Evolutionary conservation across 2,888 invertebrate species (phyloP), one percentile per base, ranked within the genome.

Genomic region (Philopedon plagiatum): DNA sequence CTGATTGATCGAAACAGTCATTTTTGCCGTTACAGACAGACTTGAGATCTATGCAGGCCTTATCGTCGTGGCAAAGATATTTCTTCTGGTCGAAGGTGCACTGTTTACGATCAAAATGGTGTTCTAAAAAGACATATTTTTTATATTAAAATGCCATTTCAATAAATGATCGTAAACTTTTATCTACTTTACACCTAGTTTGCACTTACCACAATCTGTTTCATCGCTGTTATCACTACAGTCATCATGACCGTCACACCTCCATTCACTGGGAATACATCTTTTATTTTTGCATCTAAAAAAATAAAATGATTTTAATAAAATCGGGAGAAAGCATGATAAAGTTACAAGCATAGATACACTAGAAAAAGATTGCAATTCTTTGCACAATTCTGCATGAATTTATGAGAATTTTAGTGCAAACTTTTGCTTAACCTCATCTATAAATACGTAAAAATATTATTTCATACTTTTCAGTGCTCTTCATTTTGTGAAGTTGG

Each of bases 1-100:
- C 92, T 8, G 90, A 90, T 32, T 84, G 85, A 83, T 92, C 92
- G 0, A 86, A 84, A 78, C 92, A 92, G 68, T 92, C 87, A 0
- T 80, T 32, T 2, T 80, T 83, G 0, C 84, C 86, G 79, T 92
- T 87, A 77, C 93, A 93, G 0, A 89, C 87, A 60, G 86, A 78
- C 0, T 80, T 75, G 1, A 89, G 72, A 0, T 83, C 76, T 19
- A 92, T 84, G 77, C 92, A 92, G n/a, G 85, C 86, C 8, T 81
- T 80, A 37, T 87, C 87, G 77, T 89, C 85, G 3, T 81, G 80
- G 74, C 91, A 91, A 5, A 89, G 82, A 77, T 87, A 91, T 63
- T 86, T 85, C 0, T 85, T 82, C 18, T 86, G 80, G 23, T 88
- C 86, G 9, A 86, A 76, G 15, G 83, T 87, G 77, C 91, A 91